Percentiles rank a stretch among this genome's conserved stretches.
Evolutionary conservation across 2,888 invertebrate genomes (phyloP).

Genomic region (Altica lythri): DNA sequence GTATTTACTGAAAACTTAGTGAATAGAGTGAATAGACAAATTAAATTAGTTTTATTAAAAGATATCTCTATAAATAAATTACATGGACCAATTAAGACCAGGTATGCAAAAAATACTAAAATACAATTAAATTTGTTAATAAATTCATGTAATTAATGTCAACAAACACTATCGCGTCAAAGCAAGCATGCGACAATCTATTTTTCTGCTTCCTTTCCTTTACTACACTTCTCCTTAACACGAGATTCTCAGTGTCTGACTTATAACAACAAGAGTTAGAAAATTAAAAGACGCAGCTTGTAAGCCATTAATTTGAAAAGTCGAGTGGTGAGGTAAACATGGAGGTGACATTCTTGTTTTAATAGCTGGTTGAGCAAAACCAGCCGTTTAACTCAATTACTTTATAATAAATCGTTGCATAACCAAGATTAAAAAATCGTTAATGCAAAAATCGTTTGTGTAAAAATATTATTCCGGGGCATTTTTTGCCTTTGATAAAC

Average conservation of each 20-base stretch:
- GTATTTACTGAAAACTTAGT: no score
- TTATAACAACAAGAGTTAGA: slow-evolving; percentile 10
- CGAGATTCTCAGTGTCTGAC: slow-evolving; percentile 17
- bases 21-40: no score
- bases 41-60: no score
- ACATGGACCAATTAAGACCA: no score
- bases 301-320: slow-evolving; percentile 15
- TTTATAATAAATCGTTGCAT: no score
- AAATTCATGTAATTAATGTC: neutral
- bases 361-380: slow-evolving; percentile 5
- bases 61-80: no score
- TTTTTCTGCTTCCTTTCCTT: neutral
- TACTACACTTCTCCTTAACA: slow-evolving; percentile 3
- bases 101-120: no score
- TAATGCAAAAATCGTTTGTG: no score
- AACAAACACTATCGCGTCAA: neutral
- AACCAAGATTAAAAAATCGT: no score
- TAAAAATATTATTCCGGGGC: no score
- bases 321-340: slow-evolving; percentile 15
- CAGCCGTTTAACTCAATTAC: slow-evolving; percentile 1
- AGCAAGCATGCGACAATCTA: neutral
- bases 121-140: no score
- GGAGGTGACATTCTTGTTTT: slow-evolving; percentile 16
- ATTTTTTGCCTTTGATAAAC: no score
- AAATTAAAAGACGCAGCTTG: slow-evolving; percentile 14